Base-by-base conservation (phyloP, 1,140 invertebrate genomes). In the Zaprionus africanus region DNA sequence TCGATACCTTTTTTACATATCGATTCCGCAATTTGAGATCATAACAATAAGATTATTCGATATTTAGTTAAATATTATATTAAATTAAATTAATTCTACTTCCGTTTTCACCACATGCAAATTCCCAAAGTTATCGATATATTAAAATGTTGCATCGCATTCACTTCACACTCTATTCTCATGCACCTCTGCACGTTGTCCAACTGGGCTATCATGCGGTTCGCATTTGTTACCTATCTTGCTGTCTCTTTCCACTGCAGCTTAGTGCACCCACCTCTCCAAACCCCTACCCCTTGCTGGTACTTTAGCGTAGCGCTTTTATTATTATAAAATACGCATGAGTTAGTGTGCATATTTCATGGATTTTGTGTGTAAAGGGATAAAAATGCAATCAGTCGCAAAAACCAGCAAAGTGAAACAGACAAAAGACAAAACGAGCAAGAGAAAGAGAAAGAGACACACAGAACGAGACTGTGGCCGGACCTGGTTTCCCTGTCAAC, bases 281-380 rank as follows among this genome's bases (percentile, higher is more conserved):
- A 34, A 9, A 3, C 34, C 26, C 49, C 38, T 43, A 17, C 22
- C 64, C 49, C 51, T 58, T 31, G 61, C 34, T 74, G 57, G 57
- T 78, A 78, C 75, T 84, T 80, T 75, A 28, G 60, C 56, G 38
- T 72, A 54, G 78, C 68, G 81, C 77, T 84, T 88, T 88, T 90
- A 88, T 88, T 88, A 88, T 88, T 88, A 88, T 90, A 88, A 88
- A 88, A 88, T 88, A 88, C 85, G 85, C 85, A 88, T 88, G 85
- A 88, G 85, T 88, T 88, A 88, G 85, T 88, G 85, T 88, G 85
- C 85, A 88, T 88, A 88, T 88, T 88, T 88, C 85, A 88, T 88
- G 85, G 85, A 81, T 88, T 88, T 88, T 83, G 84, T 88, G 85
- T 88, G 82, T 88, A 88, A 83, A 84, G 78, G 84, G 84, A 88